Conservation (phyloP, 2,888 invertebrate genomes). For the Patella ulyssiponensis region DNA sequence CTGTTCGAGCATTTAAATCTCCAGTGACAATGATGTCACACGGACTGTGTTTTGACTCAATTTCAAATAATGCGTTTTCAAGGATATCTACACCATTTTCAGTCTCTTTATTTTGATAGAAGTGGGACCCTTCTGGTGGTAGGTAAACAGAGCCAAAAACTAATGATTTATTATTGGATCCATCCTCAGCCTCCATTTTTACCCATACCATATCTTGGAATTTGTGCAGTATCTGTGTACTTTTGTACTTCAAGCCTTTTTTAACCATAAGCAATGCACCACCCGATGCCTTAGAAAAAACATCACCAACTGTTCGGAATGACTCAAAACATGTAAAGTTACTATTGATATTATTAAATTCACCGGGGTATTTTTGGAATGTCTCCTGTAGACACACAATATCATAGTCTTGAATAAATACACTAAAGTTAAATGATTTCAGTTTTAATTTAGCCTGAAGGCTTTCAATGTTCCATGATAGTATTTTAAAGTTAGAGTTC, state of each 20-base stretch:
- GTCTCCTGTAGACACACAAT: conserved; percentile 1
- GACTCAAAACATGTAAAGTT: not conserved
- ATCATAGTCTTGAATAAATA: not conserved
- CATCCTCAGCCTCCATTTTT: not conserved
- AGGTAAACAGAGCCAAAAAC: conserved; percentile 3
- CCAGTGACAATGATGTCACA: not conserved
- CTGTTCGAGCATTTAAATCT: not conserved
- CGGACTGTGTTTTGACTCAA: not conserved
- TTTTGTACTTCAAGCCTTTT: not conserved
- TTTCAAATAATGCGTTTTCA: not conserved
- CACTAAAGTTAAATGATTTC: not conserved
- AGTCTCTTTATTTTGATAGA: not conserved
- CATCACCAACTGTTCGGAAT: not conserved
- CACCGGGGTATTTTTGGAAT: not conserved
- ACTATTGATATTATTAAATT: not conserved
- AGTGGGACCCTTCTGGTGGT: not conserved
- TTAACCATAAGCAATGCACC: not conserved
- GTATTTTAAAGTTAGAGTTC: not conserved
- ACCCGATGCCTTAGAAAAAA: conserved; percentile 3
- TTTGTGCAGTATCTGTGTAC: not conserved
- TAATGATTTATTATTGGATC: not conserved
- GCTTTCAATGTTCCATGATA: not conserved
- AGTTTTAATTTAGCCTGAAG: not conserved
- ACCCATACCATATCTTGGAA: not conserved
- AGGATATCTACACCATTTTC: not conserved